Conservation (phyloP, 1,140 invertebrate species). For the Anoplolepis gracilipes region DNA sequence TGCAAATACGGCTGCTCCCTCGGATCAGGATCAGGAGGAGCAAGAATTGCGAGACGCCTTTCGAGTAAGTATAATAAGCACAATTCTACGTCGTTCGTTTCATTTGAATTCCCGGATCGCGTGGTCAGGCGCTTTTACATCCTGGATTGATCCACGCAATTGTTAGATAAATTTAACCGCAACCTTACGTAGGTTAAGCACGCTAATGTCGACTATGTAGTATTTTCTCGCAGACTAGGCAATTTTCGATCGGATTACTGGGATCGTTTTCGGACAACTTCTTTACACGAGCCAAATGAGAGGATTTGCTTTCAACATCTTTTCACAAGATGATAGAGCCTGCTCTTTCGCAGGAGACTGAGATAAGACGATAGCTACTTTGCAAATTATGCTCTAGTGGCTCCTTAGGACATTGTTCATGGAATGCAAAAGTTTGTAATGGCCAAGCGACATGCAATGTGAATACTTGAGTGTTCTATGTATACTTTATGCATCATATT, state of each 20-base stretch:
- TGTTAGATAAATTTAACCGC: constrained; percentile 10
- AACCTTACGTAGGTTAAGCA: background rate
- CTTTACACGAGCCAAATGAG: background rate
- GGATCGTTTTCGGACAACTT: constrained; percentile 27
- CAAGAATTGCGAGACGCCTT: constrained; percentile 95
- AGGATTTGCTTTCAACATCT: constrained; percentile 32
- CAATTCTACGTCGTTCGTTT: background rate
- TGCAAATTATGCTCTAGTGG: background rate
- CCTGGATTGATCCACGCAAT: background rate
- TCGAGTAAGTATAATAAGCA: constrained; percentile 87
- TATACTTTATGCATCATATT: constrained; percentile 32
- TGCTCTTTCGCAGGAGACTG: background rate
- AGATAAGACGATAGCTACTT: background rate
- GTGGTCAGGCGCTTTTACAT: background rate
- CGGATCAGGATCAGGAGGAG: constrained; percentile 92
- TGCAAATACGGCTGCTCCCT: constrained; percentile 86
- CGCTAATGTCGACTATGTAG: background rate
- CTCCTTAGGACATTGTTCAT: constrained; percentile 3
- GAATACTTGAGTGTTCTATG: constrained; percentile 22
- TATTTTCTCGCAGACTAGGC: constrained; percentile 31
- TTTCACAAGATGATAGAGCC: background rate
- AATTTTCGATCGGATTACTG: constrained; percentile 48
- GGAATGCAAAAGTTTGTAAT: constrained; percentile 38
- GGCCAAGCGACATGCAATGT: background rate
- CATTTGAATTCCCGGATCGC: constrained; percentile 2